Base-by-base conservation (phyloP, 2,797 vertebrate genomes). In the Malurus leucopterus region DNA sequence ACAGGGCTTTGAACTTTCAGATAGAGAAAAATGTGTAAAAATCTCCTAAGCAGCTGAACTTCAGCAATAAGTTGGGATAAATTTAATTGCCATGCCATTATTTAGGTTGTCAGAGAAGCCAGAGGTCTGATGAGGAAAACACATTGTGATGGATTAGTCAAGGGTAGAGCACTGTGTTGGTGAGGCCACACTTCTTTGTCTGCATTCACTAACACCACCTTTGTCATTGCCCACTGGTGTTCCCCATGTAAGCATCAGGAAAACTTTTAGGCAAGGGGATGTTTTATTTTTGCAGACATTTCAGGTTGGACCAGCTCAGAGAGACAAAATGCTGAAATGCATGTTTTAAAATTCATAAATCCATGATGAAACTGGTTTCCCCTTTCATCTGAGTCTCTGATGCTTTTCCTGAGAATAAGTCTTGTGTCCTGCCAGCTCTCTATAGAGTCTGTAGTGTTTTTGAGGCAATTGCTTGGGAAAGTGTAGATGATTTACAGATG, bases 1-100 rank as follows among this genome's bases (percentile, higher is more conserved):
- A 70, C 72, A 55, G 68, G 47, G n/a, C 58, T 84, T 87, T 87
- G 72, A 91, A 89, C 67, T 64, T 36, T 54, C 30, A 36, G 14
- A 43, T 72, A 67, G 71, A 91, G 72, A 89, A 93, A 91, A 95
- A 78, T 50, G 71, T 83, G 74, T 90, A 79, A 95, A 95, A 89
- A 91, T 84, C 49, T 72, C 49, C 36, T 78, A 67, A 81, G 64
- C 49, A 73, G 59, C 22, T 83, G 78, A 84, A 80, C 15, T 53
- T 81, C 29, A 75, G 82, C 70, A 61, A 75, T 80, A 85, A 69
- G 19, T 73, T 78, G 30, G 67, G 63, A 75, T 78, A 67, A 63
- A 59, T 86, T 59, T 75, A 90, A 77, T 73, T 78, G 27, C 50
- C 3, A 3, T 83, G 76, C 14, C 90, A 22, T 78, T 91, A 63